Percentiles rank a stretch among this genome's conserved stretches.
Evolutionary conservation across 2,888 invertebrate species (phyloP).

Genomic region (Cataglyphis rosenhaueri): DNA sequence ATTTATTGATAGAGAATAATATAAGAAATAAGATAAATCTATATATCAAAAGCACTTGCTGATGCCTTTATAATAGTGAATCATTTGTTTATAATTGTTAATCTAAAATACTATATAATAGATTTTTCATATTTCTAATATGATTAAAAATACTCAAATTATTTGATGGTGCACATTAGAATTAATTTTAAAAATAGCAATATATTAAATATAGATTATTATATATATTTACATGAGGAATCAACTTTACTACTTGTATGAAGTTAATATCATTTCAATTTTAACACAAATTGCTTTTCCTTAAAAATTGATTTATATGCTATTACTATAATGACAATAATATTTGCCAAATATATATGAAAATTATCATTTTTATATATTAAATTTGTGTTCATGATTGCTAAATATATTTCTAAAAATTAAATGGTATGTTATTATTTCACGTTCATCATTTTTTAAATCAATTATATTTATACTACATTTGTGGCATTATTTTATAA

Average conservation of each 20-base stretch:
- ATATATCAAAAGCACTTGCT: background rate
- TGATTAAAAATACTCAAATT: slow-evolving; percentile 1
- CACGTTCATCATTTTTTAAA: background rate
- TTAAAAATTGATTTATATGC: background rate
- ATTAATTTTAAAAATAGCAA: slow-evolving; percentile 1
- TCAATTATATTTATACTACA: background rate
- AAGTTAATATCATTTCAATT: background rate
- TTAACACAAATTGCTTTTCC: slow-evolving; percentile 14
- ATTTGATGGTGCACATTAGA: background rate
- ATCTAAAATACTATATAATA: background rate
- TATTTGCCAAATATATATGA: slow-evolving; percentile 3
- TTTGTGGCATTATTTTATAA: background rate
- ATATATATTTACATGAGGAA: background rate
- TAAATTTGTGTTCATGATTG: slow-evolving; percentile 18
- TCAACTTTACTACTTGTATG: background rate
- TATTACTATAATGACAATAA: slow-evolving; percentile 14
- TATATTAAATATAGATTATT: background rate
- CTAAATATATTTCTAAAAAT: slow-evolving; percentile 29
- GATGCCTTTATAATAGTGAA: background rate
- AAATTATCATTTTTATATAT: slow-evolving; percentile 27
- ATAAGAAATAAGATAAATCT: background rate
- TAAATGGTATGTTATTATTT: background rate
- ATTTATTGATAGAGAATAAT: background rate
- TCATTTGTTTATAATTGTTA: background rate
- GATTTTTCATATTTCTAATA: slow-evolving; percentile 1